Base-by-base conservation (phyloP, 1,140 invertebrate species). In the Sminthurides bifidus region DNA sequence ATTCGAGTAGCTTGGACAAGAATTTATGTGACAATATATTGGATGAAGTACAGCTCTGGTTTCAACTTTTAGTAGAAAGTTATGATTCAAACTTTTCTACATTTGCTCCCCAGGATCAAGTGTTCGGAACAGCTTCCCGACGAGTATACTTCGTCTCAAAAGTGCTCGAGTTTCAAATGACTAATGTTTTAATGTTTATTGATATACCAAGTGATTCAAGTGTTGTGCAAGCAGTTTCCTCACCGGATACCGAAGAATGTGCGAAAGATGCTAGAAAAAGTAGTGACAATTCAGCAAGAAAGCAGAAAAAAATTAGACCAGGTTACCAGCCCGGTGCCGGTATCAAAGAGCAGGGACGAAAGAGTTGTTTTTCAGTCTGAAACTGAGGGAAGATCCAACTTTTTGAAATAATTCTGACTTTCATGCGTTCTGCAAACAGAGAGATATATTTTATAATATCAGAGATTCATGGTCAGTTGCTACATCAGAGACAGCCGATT, bases 321-420 rank as follows among this genome's bases (percentile, higher is more conserved):
- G 24, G 30, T 55, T 10, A 26, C 30, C 10, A 21, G 40, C 33
- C 30, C 23, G n/a, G 33, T 50, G 6, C 17, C n/a, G 4, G 27
- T 27, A 38, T 23, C 40, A 29, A 54, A 52, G 1, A 54, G 27
- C 10, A 43, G 17, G 10, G 21, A 43, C 41, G 17, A 43, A 8
- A 43, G 41, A 19, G 79, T 83, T 17, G 78, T 74, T 55, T 83
- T 82, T 66, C 77, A 80, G 71, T 72, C 74, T 23, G 87, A 92
- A 38, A 88, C 85, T 0, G 88, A 92, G 64, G 88, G 87, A 58
- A 75, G 77, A 26, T 79, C 82, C 21, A 88, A 88, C 66, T 93
- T 92, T 69, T 80, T 83, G 2, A 77, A 77, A 14, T 72, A 79
- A 45, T n/a, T 64, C 73, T n/a, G 79, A 82, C 38, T 92, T 91